phyloP scores from a whole-genome alignment of 1,140 invertebrate species.

The Drosophila ogumai region DNA sequence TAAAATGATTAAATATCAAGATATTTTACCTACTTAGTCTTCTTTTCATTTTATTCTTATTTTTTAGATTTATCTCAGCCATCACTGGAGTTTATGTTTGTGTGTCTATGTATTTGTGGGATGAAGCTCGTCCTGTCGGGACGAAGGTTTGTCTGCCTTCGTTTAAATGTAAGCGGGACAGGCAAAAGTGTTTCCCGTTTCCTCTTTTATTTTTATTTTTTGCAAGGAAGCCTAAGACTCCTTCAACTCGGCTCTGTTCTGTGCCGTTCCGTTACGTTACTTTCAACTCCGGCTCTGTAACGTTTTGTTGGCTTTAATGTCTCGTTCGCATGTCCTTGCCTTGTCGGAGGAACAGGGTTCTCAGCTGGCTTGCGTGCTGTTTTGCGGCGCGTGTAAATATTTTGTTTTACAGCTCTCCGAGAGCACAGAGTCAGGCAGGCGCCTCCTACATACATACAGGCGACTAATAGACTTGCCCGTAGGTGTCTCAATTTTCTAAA shows the following conservation, averaged over 20 bases:
- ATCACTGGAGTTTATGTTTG: conserved; percentile 4
- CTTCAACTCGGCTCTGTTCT: conserved; percentile 22
- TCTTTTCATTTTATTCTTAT: neutral
- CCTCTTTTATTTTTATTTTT: conserved; percentile 4
- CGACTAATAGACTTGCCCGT: conserved; percentile 76
- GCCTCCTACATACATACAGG: conserved; percentile 17
- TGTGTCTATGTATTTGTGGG: conserved; percentile 6
- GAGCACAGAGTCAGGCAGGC: conserved; percentile 37
- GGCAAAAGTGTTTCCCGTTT: conserved; percentile 33
- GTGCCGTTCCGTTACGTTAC: conserved; percentile 1
- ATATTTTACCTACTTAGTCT: neutral
- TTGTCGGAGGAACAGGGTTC: conserved; percentile 16
- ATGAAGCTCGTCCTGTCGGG: conserved; percentile 16
- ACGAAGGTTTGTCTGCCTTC: conserved; percentile 40
- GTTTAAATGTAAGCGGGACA: conserved; percentile 40
- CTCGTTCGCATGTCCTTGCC: conserved; percentile 75
- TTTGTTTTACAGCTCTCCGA: conserved; percentile 79
- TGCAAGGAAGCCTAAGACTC: conserved; percentile 25
- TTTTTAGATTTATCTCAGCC: neutral
- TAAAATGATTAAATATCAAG: neutral
- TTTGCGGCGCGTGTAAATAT: conserved; percentile 77
- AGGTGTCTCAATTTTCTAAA: conserved; percentile 82
- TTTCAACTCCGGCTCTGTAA: conserved; percentile 10
- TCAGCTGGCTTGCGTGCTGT: conserved; percentile 62
- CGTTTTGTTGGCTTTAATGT: conserved; percentile 74